Evolutionary conservation across 2,113 vertebrate genomes (phyloP).

Genomic region (Hyaena hyaena): DNA sequence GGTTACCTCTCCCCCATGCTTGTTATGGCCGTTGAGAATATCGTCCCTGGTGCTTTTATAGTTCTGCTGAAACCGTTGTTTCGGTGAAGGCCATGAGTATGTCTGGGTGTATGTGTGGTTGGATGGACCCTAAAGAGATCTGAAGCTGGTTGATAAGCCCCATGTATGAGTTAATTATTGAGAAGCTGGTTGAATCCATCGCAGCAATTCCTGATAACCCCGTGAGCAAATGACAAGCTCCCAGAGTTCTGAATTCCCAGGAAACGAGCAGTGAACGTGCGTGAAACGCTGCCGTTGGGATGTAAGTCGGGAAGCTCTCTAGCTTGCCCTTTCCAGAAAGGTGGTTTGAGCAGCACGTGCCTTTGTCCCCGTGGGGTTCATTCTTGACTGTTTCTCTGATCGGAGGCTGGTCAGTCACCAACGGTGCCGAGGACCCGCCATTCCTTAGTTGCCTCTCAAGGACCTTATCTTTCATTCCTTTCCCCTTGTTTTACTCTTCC

Average conservation of each 20-base stretch:
- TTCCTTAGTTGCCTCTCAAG: background rate
- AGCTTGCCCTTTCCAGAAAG: background rate
- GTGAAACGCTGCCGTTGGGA: background rate
- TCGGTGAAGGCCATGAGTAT: background rate
- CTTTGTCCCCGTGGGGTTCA: background rate
- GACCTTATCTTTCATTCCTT: background rate
- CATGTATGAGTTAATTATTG: background rate
- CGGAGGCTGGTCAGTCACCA: background rate
- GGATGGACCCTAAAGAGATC: background rate
- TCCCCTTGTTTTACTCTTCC: background rate
- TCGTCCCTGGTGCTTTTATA: background rate
- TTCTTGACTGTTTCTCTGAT: background rate
- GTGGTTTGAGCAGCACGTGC: background rate
- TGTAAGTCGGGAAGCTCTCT: background rate
- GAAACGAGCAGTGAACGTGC: background rate
- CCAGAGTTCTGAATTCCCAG: background rate
- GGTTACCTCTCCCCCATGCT: background rate
- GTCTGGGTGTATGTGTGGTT: background rate
- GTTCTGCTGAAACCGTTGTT: background rate
- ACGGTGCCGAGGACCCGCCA: background rate
- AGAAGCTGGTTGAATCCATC: background rate
- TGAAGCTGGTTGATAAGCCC: background rate
- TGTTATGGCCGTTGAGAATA: background rate
- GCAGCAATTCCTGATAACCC: background rate
- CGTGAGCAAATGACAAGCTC: background rate